Evolutionary conservation across 2,113 vertebrate species (phyloP), one percentile per base, ranked within the genome.

Genomic region (Gobiocypris rarus): DNA sequence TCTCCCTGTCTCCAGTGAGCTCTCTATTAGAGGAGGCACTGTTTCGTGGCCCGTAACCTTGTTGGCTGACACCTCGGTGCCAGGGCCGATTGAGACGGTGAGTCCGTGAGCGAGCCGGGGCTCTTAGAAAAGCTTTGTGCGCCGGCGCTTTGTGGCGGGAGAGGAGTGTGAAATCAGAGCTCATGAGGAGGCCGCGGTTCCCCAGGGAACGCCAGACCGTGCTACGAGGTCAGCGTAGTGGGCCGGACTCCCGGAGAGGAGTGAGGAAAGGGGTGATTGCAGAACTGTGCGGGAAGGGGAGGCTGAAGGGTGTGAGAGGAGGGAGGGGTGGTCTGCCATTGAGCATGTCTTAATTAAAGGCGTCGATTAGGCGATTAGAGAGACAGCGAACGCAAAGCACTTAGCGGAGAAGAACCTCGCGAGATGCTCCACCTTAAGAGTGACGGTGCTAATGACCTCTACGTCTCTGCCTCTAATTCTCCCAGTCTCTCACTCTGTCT

Each of bases 81-180:
- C 86, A 87, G 28, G 67, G 74, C 86, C 52, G 75, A 96, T 96
- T 96, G 96, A 96, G 96, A 96, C 95, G 95, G 96, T 93, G 95
- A 95, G 95, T 95, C 92, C 86, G 83, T 88, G 91, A 91, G 90
- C 86, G 91, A 75, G 74, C 91, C 93, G 94, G 91, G 91, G 92
- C 94, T 97, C 96, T 96, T 96, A 96, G 95, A 95, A 58, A 96
- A 95, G 94, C 95, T 96, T 98, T 98, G 97, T 97, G 95, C 96
- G 95, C 28, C 31, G 65, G 95, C 94, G 94, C 94, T 95, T 95
- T 95, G 96, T 96, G 95, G 95, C 94, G 93, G 94, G 92, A 94
- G 93, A 94, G 92, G 95, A 96, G 95, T 96, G 96, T 96, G 95
- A 96, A 97, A 97, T 96, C 95, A 96, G 95, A 96, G 95, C 95